Percentiles rank a stretch among this genome's conserved stretches.
These are phyloP conservation scores for Eupithecia dodoneata DNA, from an alignment of 2,888 invertebrate species.

Conservation along the genomic window DNA sequence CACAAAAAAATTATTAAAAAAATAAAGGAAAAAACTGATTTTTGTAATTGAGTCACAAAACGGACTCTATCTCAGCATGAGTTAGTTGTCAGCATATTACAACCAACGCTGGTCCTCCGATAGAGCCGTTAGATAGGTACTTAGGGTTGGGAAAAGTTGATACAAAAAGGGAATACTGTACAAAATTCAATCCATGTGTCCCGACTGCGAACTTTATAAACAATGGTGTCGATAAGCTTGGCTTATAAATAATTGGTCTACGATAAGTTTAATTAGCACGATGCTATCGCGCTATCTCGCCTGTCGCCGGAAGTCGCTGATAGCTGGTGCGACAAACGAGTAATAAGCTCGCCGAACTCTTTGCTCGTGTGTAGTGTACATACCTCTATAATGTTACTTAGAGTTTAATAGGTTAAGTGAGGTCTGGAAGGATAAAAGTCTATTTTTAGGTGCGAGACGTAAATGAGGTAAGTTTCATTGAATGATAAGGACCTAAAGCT, in stretches of 20 bases:
- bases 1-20: too few species aligned
- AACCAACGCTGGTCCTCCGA: too few species aligned
- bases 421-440: neutral
- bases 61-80: too few species aligned
- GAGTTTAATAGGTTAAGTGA: neutral
- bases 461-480: neutral
- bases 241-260: slow-evolving; percentile 80
- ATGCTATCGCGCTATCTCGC: slow-evolving; percentile 73
- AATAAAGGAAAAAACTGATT: too few species aligned
- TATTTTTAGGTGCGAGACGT: neutral
- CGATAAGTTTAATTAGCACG: slow-evolving; percentile 79
- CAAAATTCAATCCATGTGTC: slow-evolving; percentile 50
- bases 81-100: too few species aligned
- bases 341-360: slow-evolving; percentile 55
- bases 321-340: slow-evolving; percentile 41
- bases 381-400: neutral
- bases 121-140: too few species aligned
- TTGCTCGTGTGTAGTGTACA: too few species aligned
- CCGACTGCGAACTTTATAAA: slow-evolving; percentile 57
- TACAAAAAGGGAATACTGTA: neutral
- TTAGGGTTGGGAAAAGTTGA: neutral
- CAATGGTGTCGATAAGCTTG: slow-evolving; percentile 76
- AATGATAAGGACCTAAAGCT: neutral
- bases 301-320: slow-evolving; percentile 64
- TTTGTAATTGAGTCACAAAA: too few species aligned